phyloP scores from a whole-genome alignment of 2,113 vertebrate genomes.

The Cynocephalus volans region DNA sequence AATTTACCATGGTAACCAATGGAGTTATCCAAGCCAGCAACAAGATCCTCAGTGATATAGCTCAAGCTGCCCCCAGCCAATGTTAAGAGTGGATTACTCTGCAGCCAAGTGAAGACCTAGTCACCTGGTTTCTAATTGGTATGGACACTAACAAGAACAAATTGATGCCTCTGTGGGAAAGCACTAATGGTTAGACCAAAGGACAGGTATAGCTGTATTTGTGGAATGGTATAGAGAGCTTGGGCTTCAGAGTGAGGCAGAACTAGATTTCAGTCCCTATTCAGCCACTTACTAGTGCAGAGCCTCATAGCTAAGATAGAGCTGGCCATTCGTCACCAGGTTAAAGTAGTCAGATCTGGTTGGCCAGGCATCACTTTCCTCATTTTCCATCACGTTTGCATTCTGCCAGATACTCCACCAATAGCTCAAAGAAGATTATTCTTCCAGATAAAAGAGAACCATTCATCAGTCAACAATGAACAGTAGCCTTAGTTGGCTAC shows the following conservation, averaged over 20 bases:
- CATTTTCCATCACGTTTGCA: background rate
- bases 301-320: background rate
- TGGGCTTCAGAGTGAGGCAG: background rate
- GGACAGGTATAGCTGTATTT: background rate
- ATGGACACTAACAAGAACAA: background rate
- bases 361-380: background rate
- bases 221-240: background rate
- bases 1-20: background rate
- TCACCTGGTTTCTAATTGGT: background rate
- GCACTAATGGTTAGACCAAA: background rate
- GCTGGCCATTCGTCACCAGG: background rate
- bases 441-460: conserved; percentile 9
- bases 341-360: background rate
- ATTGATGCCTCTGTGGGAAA: background rate
- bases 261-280: background rate
- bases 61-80: background rate
- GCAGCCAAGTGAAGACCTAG: background rate
- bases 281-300: background rate
- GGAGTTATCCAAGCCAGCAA: background rate
- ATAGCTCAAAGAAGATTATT: background rate
- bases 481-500: background rate
- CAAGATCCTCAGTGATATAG: background rate
- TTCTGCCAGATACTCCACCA: background rate
- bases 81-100: background rate
- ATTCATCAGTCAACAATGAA: background rate